phyloP scores from a whole-genome alignment of 1,140 invertebrate genomes.

The Nasonia vitripennis region DNA sequence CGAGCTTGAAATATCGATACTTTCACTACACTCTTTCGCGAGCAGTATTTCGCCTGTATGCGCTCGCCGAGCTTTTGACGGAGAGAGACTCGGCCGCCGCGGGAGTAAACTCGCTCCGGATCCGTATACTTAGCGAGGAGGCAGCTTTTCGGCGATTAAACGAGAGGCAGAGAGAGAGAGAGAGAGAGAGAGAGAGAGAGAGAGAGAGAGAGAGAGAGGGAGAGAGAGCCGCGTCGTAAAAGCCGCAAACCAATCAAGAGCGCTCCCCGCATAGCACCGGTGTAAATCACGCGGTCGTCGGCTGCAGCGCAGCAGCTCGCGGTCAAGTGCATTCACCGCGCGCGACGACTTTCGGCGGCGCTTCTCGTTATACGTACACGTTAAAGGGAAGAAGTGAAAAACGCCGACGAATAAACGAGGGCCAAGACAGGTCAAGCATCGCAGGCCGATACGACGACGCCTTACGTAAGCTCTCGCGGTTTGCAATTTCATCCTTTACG shows the following conservation, averaged over 20 bases:
- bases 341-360: background rate
- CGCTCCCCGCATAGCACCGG: background rate
- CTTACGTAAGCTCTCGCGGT: slow-evolving; percentile 1
- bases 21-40: slow-evolving; percentile 23
- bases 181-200: background rate
- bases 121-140: background rate
- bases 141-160: background rate
- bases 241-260: background rate
- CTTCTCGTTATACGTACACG: no score
- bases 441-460: background rate
- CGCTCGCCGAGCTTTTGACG: no score
- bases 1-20: slow-evolving; percentile 34
- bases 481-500: slow-evolving; percentile 46
- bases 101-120: no score
- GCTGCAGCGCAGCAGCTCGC: background rate
- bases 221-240: no score
- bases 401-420: no score
- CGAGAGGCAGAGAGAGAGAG: background rate
- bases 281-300: background rate
- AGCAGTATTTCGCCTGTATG: no score
- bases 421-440: background rate
- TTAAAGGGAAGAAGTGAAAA: no score
- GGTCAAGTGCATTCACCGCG: background rate
- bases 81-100: no score
- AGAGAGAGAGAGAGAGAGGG: background rate